A percentile compares a stretch with the other conserved stretches of the same genome.
phyloP scores from a whole-genome alignment of 2,113 vertebrate species.

The Agapornis roseicollis region DNA sequence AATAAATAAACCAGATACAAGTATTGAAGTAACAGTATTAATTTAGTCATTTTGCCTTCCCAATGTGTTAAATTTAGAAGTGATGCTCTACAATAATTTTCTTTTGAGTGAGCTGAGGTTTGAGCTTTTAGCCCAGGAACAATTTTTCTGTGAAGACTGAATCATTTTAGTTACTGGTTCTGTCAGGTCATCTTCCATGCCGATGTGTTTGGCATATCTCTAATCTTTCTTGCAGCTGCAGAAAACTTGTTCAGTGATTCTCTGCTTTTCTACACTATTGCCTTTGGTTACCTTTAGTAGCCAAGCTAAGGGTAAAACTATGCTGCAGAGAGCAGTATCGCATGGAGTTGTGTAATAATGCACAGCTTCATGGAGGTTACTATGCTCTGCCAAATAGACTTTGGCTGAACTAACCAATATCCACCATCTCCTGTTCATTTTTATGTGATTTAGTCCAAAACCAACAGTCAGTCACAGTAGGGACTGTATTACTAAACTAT shows the following conservation, averaged over 20 bases:
- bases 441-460: slow-evolving; percentile 21
- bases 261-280: neutral
- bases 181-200: neutral
- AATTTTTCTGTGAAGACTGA: neutral
- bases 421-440: neutral
- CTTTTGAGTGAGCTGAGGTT: neutral
- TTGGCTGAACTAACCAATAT: slow-evolving; percentile 28
- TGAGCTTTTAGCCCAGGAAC: slow-evolving; percentile 2
- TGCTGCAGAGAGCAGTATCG: neutral
- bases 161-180: neutral
- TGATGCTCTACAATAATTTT: neutral
- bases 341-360: neutral
- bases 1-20: neutral
- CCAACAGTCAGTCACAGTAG: slow-evolving; percentile 37
- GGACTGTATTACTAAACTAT: slow-evolving; percentile 23
- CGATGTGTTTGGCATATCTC: neutral
- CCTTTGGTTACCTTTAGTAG: neutral
- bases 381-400: slow-evolving; percentile 12
- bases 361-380: neutral
- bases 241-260: neutral
- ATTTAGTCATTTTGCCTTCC: neutral
- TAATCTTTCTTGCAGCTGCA: neutral
- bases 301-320: neutral
- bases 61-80: neutral
- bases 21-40: neutral